Conservation (phyloP, 2,888 invertebrate species). For the Serripes groenlandicus region DNA sequence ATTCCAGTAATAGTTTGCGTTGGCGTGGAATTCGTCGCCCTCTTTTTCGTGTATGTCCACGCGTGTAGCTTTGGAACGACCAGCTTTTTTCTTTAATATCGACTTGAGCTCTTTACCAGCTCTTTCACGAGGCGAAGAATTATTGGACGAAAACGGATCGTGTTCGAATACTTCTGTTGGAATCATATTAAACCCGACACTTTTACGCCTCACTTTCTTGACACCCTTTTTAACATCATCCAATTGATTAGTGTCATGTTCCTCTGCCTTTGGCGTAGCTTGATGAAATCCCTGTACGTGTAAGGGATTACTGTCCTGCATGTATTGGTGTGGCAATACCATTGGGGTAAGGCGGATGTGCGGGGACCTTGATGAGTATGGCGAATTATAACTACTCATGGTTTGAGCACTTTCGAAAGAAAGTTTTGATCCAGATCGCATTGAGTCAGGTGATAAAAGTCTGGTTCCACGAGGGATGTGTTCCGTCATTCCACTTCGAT, state of each 20-base stretch:
- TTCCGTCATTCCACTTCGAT: slow-evolving; percentile 34
- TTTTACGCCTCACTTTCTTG: slow-evolving; percentile 30
- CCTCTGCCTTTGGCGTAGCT: background rate
- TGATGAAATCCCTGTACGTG: slow-evolving; percentile 3
- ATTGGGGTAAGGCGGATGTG: background rate
- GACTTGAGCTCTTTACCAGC: slow-evolving; percentile 50
- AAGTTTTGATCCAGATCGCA: slow-evolving; percentile 22
- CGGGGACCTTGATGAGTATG: background rate
- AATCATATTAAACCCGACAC: slow-evolving; percentile 56
- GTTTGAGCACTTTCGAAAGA: slow-evolving; percentile 40
- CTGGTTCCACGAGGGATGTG: slow-evolving; percentile 57
- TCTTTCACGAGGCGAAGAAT: slow-evolving; percentile 3
- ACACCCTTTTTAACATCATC: background rate
- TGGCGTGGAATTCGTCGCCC: slow-evolving; percentile 52
- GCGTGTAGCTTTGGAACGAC: background rate
- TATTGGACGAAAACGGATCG: slow-evolving; percentile 3
- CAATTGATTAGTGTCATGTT: background rate
- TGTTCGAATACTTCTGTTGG: slow-evolving; percentile 43
- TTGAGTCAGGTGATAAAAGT: slow-evolving; percentile 30
- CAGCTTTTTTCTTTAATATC: slow-evolving; percentile 50
- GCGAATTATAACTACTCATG: slow-evolving; percentile 27
- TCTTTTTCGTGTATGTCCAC: slow-evolving; percentile 4
- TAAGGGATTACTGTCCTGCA: slow-evolving; percentile 2
- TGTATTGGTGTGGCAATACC: slow-evolving; percentile 16
- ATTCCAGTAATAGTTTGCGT: slow-evolving; percentile 56